Percentiles rank a stretch among this genome's conserved stretches.
phyloP scores from a whole-genome alignment of 2,888 invertebrate species.

The Drosophila affinis region DNA sequence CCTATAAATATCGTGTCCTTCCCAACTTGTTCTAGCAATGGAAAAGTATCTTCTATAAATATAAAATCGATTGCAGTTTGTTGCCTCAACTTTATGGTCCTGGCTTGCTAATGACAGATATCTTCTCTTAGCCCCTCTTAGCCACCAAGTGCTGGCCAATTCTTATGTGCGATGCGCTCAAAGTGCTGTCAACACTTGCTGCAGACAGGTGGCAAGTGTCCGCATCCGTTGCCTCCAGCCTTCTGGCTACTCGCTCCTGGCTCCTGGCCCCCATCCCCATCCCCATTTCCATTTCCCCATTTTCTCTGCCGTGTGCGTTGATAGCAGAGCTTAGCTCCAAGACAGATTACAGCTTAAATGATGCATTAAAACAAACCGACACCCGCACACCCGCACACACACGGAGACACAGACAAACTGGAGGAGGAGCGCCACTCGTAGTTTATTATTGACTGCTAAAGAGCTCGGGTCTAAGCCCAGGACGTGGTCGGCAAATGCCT shows the following conservation, averaged over 20 bases:
- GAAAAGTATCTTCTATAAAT: neutral
- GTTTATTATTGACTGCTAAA: constrained; percentile 56
- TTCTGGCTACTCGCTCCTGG: neutral
- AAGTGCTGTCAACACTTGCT: constrained; percentile 5
- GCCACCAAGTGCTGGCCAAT: constrained; percentile 3
- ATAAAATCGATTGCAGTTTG: neutral
- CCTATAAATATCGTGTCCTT: too few relatives aligned
- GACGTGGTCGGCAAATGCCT: constrained; percentile 41
- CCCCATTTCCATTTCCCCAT: constrained; percentile 27
- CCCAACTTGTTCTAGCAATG: neutral
- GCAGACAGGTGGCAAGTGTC: constrained; percentile 4
- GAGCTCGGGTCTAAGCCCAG: constrained; percentile 49
- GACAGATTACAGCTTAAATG: constrained; percentile 59
- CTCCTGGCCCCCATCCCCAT: constrained; percentile 7
- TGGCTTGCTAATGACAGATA: neutral
- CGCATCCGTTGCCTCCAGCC: constrained; percentile 1
- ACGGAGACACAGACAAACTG: neutral
- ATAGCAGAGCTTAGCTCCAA: constrained; percentile 54
- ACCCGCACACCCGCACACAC: constrained; percentile 13
- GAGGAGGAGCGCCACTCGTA: neutral
- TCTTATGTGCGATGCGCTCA: neutral
- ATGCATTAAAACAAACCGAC: constrained; percentile 56
- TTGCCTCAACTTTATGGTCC: neutral
- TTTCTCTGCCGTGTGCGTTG: constrained; percentile 39
- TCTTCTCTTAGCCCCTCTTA: neutral